Base-by-base conservation (phyloP, 2,888 invertebrate genomes). In the Sinotaia quadrata region DNA sequence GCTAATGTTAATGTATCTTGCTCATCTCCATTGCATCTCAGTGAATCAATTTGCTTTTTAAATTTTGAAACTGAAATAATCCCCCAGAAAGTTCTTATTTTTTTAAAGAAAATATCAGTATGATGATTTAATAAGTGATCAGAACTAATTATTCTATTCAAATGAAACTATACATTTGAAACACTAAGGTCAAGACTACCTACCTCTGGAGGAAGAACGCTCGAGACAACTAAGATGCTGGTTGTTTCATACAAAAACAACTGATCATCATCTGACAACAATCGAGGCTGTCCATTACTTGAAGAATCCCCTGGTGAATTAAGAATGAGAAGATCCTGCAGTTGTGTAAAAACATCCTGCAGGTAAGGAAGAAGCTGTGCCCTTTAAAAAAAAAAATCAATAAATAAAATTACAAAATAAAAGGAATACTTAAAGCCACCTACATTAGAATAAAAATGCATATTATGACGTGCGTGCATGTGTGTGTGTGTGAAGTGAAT, bases 241-340 rank as follows among this genome's bases (percentile, higher is more conserved):
- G 90, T 90, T 2, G 91, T 90, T 87, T 91, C 91, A 77, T 90
- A 91, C 41, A 91, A 81, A 79, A 90, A 91, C 57, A 91, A 84
- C 82, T 91, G 91, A 79, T 91, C 91, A 72, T 91, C 90, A 33
- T 87, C 81, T 1, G 89, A 87, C 52, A 91, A 84, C 49, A 89
- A 82, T 34, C 85, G 84, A 54, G 82, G 81, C 61, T 76, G 76
- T 15, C 85, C 85, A 74, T 88, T 89, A 47, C 87, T 84, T 27
- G 89, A 87, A 4, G 89, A 85, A 67, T 87, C 86, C 21, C 88
- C 84, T 21, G 89, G 87, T 3, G 89, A 84, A 67, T 88, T 86
- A 29, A 91, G 81, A 2, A 88, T 86, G 56, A 91, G 80, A n/a
- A 91, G 85, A 65, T 90, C 90, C 61, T 89, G 89, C 58, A 91